Percentiles rank a stretch among this genome's conserved stretches.
Conservation (phyloP, 2,113 vertebrate genomes). For the Columba livia region DNA sequence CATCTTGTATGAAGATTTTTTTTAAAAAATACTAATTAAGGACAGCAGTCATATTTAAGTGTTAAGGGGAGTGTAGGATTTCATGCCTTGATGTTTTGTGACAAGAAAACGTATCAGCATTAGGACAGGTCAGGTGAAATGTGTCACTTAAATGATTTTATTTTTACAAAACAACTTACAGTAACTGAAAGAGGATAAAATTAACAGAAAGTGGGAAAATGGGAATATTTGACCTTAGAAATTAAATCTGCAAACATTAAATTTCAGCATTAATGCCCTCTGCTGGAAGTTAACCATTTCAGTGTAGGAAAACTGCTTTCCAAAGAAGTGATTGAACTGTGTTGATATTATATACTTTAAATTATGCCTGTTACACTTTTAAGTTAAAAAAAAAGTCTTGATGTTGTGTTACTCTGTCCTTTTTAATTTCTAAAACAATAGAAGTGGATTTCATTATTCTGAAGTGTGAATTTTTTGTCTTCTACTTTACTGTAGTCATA, state of each 20-base stretch:
- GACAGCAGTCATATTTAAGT: not conserved
- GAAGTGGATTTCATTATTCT: not conserved
- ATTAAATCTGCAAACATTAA: not conserved
- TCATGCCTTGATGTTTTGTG: not conserved
- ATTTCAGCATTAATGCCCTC: not conserved
- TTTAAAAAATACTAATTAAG: not conserved
- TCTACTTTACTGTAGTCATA: not conserved
- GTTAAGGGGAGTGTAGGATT: not conserved
- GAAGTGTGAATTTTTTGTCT: not conserved
- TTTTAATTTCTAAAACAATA: not conserved
- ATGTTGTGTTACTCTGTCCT: not conserved
- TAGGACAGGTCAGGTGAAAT: not conserved
- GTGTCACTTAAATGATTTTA: no score
- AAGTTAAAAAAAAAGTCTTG: not conserved
- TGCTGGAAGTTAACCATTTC: not conserved
- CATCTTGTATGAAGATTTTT: not conserved
- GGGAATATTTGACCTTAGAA: not conserved
- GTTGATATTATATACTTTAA: not conserved
- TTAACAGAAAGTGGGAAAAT: not conserved
- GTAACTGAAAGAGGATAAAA: not conserved
- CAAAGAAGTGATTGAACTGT: not conserved
- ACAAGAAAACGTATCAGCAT: not conserved
- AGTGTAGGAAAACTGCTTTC: not conserved
- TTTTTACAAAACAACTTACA: not conserved
- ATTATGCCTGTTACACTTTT: no score